Evolutionary conservation across 2,888 invertebrate species (phyloP).

Genomic region (Ecdyonurus torrentis): DNA sequence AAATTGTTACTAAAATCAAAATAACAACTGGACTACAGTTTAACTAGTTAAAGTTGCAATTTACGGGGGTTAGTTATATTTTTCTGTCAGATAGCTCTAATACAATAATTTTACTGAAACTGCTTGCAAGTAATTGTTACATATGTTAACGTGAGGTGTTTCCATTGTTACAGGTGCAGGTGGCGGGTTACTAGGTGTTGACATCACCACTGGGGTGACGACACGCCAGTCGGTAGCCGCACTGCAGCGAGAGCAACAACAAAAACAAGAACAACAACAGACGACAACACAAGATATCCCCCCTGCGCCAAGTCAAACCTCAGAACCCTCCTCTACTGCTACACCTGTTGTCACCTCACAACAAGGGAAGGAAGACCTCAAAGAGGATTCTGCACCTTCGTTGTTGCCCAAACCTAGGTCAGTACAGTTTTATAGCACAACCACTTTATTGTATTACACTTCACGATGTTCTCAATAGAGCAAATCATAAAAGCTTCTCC

Average conservation of each 20-base stretch:
- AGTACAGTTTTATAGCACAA: background rate
- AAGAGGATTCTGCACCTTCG: background rate
- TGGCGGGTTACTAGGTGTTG: constrained; percentile 9
- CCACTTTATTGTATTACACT: too few relatives aligned
- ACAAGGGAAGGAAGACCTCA: background rate
- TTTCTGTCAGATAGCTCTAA: too few relatives aligned
- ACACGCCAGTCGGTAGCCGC: constrained; percentile 35
- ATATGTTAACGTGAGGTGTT: background rate
- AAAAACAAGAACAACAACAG: constrained; percentile 31
- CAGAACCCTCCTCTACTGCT: background rate
- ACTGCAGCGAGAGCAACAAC: constrained; percentile 46
- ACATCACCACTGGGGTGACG: constrained; percentile 55
- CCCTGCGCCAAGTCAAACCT: background rate
- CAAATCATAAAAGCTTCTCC: too few relatives aligned
- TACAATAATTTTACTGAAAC: too few relatives aligned
- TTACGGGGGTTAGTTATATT: too few relatives aligned
- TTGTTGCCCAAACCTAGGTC: background rate
- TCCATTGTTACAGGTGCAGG: background rate
- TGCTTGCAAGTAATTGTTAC: background rate
- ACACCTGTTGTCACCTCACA: too few relatives aligned
- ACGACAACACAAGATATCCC: constrained; percentile 12
- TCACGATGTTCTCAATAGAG: constrained; percentile 1
- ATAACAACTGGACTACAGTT: too few relatives aligned
- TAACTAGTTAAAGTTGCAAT: too few relatives aligned
- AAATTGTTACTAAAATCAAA: too few relatives aligned